Conservation (phyloP, 2,113 vertebrate species). For the Mobula hypostoma region DNA sequence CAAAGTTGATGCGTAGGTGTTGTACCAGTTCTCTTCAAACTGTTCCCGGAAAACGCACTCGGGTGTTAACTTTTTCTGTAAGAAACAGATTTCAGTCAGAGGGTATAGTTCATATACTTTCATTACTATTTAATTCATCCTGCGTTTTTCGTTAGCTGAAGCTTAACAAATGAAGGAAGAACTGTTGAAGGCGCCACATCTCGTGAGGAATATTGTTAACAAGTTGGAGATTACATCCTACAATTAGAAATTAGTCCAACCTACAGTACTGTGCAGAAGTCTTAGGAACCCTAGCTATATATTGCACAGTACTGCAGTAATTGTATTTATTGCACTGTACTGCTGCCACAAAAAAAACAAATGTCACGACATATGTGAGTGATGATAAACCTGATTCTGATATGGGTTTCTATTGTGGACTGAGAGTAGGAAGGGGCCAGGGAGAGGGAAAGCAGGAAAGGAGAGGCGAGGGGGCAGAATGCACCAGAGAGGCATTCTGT, state of each 20-base stretch:
- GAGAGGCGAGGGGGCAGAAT: too few relatives aligned
- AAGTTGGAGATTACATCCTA: not conserved
- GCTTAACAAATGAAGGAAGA: not conserved
- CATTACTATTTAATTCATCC: not conserved
- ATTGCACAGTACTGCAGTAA: too few relatives aligned
- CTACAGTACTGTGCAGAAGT: not conserved
- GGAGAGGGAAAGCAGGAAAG: too few relatives aligned
- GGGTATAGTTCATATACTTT: not conserved
- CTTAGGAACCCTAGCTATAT: too few relatives aligned
- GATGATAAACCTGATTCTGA: too few relatives aligned
- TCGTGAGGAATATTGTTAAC: not conserved
- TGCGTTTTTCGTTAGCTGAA: not conserved
- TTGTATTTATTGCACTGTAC: too few relatives aligned
- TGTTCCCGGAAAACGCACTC: conserved; percentile 97
- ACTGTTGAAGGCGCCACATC: not conserved
- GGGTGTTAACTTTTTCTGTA: conserved; percentile 88
- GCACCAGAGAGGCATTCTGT: too few relatives aligned
- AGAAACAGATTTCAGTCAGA: conserved; percentile 32
- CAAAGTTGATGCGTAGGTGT: conserved; percentile 91
- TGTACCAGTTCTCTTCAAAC: conserved; percentile 99
- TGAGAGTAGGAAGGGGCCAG: too few relatives aligned
- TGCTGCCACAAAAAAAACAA: too few relatives aligned
- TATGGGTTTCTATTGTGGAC: too few relatives aligned
- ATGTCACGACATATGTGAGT: too few relatives aligned
- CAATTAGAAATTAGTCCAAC: not conserved